Percentiles rank a stretch among this genome's conserved stretches.
phyloP scores from a whole-genome alignment of 2,888 invertebrate genomes.

The Drosophila neonasuta region DNA sequence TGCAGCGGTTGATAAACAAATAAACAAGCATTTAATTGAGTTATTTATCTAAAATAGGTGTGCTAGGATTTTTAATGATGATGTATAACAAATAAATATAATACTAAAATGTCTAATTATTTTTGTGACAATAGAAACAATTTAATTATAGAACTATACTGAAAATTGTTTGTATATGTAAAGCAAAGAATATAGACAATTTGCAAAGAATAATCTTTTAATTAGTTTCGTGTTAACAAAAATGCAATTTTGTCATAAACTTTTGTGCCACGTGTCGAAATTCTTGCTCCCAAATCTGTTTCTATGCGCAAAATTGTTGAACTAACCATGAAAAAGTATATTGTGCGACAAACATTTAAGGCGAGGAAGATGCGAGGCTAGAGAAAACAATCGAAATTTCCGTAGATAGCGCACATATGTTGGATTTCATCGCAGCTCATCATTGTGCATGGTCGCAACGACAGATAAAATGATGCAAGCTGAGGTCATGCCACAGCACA shows the following conservation, averaged over 20 bases:
- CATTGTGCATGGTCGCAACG: slow-evolving; percentile 38
- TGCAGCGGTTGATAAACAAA: background rate
- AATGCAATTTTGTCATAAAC: background rate
- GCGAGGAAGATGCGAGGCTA: background rate
- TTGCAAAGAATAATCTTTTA: background rate
- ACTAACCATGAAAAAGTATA: slow-evolving; percentile 42
- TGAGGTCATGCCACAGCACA: slow-evolving; percentile 61
- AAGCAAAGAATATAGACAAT: background rate
- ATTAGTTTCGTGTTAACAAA: background rate
- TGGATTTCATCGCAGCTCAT: slow-evolving; percentile 43
- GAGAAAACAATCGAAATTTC: slow-evolving; percentile 36
- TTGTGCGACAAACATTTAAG: slow-evolving; percentile 7
- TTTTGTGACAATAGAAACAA: too few species aligned
- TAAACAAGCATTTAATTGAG: too few species aligned
- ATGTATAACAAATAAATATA: too few species aligned
- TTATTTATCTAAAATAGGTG: too few species aligned
- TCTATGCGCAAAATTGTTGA: slow-evolving; percentile 17
- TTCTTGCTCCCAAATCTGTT: background rate
- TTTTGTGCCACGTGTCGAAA: background rate
- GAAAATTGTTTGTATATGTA: background rate
- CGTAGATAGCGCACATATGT: slow-evolving; percentile 37
- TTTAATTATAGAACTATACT: too few species aligned
- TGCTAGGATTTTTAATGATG: too few species aligned
- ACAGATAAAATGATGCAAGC: slow-evolving; percentile 49
- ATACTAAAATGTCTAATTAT: too few species aligned